These are phyloP conservation scores for Maniola jurtina DNA, from an alignment of 1,140 invertebrate species.

Conservation along the genomic window DNA sequence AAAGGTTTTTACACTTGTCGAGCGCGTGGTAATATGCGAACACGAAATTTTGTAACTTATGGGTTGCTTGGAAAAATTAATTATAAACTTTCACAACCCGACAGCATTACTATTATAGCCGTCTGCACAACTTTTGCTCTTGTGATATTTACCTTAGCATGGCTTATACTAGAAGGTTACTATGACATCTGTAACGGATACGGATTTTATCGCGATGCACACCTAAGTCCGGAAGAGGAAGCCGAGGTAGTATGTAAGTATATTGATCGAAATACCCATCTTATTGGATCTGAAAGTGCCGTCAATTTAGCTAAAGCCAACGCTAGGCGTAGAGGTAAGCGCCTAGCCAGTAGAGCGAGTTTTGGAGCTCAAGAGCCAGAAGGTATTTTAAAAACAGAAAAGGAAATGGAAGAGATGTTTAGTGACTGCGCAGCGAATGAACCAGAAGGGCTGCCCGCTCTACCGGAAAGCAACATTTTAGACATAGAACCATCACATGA, in stretches of 20 bases:
- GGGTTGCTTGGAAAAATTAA: conserved; percentile 55
- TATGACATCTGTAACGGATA: conserved; percentile 60
- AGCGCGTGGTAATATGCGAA: conserved; percentile 42
- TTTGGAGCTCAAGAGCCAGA: conserved; percentile 54
- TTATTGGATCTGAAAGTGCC: conserved; percentile 42
- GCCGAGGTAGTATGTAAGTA: conserved; percentile 56
- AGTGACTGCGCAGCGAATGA: conserved; percentile 36
- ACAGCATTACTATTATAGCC: conserved; percentile 50
- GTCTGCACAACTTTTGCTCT: conserved; percentile 52
- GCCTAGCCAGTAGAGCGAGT: conserved; percentile 41
- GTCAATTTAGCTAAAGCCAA: conserved; percentile 48
- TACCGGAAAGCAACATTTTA: conserved; percentile 45
- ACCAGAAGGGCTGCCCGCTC: conserved; percentile 43
- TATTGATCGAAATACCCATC: conserved; percentile 52
- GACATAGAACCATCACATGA: conserved; percentile 31
- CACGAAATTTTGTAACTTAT: conserved; percentile 61
- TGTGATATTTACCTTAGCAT: conserved; percentile 51
- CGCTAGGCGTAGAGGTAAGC: conserved; percentile 44
- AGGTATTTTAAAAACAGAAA: conserved; percentile 44
- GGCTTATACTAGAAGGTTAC: conserved; percentile 58
- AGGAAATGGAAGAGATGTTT: conserved; percentile 17
- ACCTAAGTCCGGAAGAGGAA: conserved; percentile 54
- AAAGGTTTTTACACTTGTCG: conserved; percentile 67
- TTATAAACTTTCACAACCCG: conserved; percentile 46
- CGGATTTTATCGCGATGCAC: conserved; percentile 64